Percentiles rank a stretch among this genome's conserved stretches.
Evolutionary conservation across 2,113 vertebrate species (phyloP).

Genomic region (Colaptes auratus): DNA sequence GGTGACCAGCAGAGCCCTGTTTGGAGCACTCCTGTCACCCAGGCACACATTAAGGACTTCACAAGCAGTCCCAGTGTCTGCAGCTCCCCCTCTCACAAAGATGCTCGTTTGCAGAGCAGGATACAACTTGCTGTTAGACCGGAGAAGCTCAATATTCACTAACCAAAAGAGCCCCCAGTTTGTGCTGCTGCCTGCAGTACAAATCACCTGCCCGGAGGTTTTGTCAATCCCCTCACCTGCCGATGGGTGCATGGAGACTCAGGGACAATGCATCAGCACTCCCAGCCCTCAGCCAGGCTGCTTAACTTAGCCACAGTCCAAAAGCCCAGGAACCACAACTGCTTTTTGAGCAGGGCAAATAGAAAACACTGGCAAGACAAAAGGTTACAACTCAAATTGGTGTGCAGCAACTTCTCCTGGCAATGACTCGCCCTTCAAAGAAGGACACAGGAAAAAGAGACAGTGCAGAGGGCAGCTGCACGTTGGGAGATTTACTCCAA

Average conservation of each 20-base stretch:
- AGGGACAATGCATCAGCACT: background rate
- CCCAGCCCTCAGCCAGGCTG: background rate
- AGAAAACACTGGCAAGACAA: conserved; percentile 4
- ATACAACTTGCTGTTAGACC: background rate
- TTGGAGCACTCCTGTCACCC: background rate
- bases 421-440: background rate
- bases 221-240: background rate
- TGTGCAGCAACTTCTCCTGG: background rate
- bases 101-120: background rate
- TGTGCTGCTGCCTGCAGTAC: background rate
- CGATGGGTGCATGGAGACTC: background rate
- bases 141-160: conserved; percentile 1
- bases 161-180: background rate
- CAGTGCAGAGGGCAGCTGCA: background rate
- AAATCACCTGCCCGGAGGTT: background rate
- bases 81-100: background rate
- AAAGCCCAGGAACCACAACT: background rate
- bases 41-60: background rate
- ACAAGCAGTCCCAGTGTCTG: background rate
- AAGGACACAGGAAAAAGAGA: background rate
- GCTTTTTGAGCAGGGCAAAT: background rate
- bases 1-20: conserved; percentile 13
- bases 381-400: background rate
- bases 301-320: background rate
- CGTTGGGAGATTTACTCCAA: background rate